phyloP scores from a whole-genome alignment of 2,113 vertebrate species.

The Pedetes capensis region DNA sequence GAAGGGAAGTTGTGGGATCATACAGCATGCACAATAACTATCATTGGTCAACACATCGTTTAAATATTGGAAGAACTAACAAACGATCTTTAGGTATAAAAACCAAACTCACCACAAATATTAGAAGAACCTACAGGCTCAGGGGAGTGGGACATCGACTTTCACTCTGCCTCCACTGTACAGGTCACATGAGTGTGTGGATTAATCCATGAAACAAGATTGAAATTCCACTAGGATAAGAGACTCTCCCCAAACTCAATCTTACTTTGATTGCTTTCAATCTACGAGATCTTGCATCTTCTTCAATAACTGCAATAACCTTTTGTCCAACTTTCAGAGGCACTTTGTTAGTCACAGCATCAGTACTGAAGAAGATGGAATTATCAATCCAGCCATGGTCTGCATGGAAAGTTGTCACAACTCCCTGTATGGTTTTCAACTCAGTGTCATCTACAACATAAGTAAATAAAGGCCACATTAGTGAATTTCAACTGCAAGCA shows the following conservation, averaged over 20 bases:
- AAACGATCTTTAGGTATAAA: neutral
- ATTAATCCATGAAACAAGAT: neutral
- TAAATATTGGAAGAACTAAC: neutral
- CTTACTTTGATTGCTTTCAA: conserved; percentile 91
- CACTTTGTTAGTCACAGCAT: conserved; percentile 82
- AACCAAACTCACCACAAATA: neutral
- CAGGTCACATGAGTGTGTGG: neutral
- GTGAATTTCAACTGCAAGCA: neutral
- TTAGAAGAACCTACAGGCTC: neutral
- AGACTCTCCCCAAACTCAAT: neutral
- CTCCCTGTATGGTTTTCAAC: conserved; percentile 82
- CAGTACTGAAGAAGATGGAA: conserved; percentile 85
- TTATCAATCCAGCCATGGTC: conserved; percentile 91
- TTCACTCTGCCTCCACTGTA: neutral
- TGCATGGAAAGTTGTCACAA: conserved; percentile 87
- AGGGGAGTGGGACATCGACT: neutral
- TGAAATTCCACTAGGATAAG: neutral
- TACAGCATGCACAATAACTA: neutral
- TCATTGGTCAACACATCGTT: neutral
- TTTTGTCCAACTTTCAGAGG: conserved; percentile 85
- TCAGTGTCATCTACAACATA: neutral
- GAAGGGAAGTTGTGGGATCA: neutral
- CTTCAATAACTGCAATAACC: conserved; percentile 86
- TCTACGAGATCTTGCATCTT: conserved; percentile 83
- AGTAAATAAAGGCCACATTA: neutral